Percentiles rank a stretch among this genome's conserved stretches.
Conservation (phyloP, 2,113 vertebrate genomes). For the Callospermophilus lateralis region DNA sequence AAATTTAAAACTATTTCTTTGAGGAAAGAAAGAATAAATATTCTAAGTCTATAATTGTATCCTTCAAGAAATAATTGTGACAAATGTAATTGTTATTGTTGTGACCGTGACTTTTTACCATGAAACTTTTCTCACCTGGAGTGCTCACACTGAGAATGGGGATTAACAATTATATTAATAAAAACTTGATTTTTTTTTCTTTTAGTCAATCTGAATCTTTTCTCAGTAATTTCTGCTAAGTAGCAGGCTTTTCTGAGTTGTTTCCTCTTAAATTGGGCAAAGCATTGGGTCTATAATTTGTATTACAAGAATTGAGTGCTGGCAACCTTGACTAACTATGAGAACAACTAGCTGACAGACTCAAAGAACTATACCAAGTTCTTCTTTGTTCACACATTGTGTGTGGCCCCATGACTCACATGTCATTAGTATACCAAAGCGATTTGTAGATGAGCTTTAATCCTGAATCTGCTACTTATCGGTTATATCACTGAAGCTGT, state of each 20-base stretch:
- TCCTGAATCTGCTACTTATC: neutral
- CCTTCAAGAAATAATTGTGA: neutral
- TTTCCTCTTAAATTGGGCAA: neutral
- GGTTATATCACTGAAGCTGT: neutral
- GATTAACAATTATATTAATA: neutral
- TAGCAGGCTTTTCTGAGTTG: neutral
- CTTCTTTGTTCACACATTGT: neutral
- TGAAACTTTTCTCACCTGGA: neutral
- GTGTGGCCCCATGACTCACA: neutral
- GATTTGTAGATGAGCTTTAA: neutral
- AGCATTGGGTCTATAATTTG: neutral
- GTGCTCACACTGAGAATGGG: neutral
- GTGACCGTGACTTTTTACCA: neutral
- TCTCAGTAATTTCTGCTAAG: neutral
- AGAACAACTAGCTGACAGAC: neutral
- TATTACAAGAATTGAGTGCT: neutral
- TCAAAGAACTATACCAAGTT: neutral
- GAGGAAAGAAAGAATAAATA: neutral
- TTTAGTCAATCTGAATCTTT: neutral
- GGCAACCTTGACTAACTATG: neutral
- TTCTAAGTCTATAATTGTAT: neutral
- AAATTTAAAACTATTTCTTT: neutral
- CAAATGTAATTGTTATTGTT: neutral
- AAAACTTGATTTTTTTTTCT: neutral
- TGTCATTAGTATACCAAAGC: neutral